Conservation (phyloP, 2,888 invertebrate genomes). For the Fissipunctia ypsillon region DNA sequence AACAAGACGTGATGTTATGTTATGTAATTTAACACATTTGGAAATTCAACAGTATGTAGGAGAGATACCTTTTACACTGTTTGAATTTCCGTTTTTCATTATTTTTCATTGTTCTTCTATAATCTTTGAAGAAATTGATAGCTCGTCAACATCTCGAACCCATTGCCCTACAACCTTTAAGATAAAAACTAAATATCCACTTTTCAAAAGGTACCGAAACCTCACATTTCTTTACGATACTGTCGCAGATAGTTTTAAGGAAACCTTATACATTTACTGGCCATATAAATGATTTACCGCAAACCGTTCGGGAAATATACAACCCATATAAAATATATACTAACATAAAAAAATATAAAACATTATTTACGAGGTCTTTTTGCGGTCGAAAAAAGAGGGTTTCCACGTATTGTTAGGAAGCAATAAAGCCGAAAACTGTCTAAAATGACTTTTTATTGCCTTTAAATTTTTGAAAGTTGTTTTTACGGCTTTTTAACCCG, state of each 20-base stretch:
- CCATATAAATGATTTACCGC: constrained; percentile 81
- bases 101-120: not conserved
- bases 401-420: constrained; percentile 65
- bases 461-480: constrained; percentile 52
- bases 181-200: constrained; percentile 36
- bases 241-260: constrained; percentile 71
- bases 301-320: constrained; percentile 76
- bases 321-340: constrained; percentile 64
- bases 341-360: constrained; percentile 68
- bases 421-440: constrained; percentile 66
- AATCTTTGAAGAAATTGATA: not conserved
- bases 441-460: constrained; percentile 61
- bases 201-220: constrained; percentile 57
- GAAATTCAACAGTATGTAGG: no score
- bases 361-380: constrained; percentile 79
- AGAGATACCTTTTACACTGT: no score
- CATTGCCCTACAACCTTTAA: not conserved
- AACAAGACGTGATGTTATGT: no score
- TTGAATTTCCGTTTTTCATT: no score
- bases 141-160: not conserved
- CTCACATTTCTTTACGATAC: constrained; percentile 41
- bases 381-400: constrained; percentile 71
- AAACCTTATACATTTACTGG: constrained; percentile 81
- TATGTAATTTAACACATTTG: no score
- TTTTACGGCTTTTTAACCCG: constrained; percentile 55